Percentiles rank a stretch among this genome's conserved stretches.
Conservation (phyloP, 2,113 vertebrate genomes). For the Corythaeola cristata region DNA sequence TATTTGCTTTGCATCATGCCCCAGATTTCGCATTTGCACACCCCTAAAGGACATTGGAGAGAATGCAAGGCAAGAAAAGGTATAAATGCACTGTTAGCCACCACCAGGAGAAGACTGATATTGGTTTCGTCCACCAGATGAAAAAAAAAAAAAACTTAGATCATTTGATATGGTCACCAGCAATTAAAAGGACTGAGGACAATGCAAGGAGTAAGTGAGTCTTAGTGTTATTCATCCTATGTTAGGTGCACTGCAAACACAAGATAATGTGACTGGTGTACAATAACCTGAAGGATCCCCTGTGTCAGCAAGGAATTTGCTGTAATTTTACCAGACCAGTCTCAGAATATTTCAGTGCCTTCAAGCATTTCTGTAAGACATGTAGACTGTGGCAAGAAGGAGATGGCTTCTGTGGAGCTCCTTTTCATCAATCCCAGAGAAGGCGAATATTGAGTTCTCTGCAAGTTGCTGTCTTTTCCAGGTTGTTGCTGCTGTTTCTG, state of each 20-base stretch:
- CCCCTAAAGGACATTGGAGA: background rate
- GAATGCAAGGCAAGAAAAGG: background rate
- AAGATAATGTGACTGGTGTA: background rate
- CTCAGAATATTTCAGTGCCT: background rate
- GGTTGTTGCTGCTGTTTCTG: background rate
- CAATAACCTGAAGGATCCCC: background rate
- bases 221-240: background rate
- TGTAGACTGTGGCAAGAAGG: background rate
- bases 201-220: background rate
- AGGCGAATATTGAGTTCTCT: background rate
- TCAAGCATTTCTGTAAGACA: background rate
- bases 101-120: background rate
- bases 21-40: background rate
- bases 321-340: background rate
- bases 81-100: background rate
- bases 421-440: background rate
- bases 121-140: background rate
- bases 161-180: background rate
- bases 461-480: background rate
- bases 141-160: background rate
- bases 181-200: background rate
- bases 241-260: background rate
- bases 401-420: background rate
- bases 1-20: background rate
- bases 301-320: background rate